These are phyloP conservation scores for Lindbergichthys nudifrons DNA, from an alignment of 2,797 vertebrate species.

Conservation along the genomic window DNA sequence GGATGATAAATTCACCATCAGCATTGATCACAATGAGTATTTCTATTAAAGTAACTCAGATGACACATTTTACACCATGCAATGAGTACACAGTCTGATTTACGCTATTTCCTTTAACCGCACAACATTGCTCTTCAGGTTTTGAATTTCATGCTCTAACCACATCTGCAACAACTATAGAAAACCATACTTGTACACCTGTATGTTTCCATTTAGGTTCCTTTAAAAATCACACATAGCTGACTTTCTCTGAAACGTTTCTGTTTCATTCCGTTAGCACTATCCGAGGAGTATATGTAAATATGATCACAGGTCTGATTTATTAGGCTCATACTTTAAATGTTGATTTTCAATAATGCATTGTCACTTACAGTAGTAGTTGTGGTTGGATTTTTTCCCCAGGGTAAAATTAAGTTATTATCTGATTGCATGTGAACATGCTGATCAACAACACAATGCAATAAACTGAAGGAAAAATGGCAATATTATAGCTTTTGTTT, in stretches of 20 bases:
- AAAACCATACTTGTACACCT: background rate
- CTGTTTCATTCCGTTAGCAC: conserved; percentile 5
- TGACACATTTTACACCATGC: background rate
- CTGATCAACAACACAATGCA: conserved; percentile 7
- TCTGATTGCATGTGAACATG: background rate
- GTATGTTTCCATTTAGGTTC: background rate
- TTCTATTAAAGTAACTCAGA: conserved; percentile 8
- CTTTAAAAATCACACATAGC: background rate
- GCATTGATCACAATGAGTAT: background rate
- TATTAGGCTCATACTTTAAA: background rate
- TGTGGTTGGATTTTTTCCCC: background rate
- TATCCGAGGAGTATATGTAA: background rate
- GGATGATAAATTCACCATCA: conserved; percentile 1
- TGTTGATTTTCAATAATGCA: background rate
- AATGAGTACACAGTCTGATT: background rate
- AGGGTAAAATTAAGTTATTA: background rate
- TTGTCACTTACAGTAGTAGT: background rate
- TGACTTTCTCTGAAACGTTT: background rate
- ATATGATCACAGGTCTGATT: conserved; percentile 1
- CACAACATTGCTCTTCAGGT: background rate
- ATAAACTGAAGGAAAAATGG: background rate
- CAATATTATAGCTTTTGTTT: conserved; percentile 6
- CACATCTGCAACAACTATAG: background rate
- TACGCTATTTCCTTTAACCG: background rate
- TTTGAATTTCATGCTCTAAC: background rate